These are phyloP conservation scores for Nibea albiflora DNA, from an alignment of 2,113 vertebrate genomes.

Conservation along the genomic window DNA sequence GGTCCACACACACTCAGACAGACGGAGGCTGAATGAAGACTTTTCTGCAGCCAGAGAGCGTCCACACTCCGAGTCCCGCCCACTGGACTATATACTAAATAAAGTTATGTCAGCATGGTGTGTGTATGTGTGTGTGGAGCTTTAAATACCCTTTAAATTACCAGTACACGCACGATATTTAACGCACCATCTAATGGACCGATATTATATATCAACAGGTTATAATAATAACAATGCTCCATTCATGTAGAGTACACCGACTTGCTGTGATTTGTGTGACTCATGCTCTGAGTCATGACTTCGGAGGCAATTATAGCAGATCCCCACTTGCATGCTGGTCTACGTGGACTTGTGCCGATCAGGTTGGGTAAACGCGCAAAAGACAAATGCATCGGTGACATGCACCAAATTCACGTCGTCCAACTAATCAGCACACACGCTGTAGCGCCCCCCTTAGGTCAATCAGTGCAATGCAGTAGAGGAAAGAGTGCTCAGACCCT, in stretches of 20 bases:
- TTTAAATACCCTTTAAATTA: background rate
- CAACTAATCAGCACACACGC: background rate
- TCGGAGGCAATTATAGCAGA: background rate
- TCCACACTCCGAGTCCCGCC: constrained; percentile 62
- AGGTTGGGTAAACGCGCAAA: background rate
- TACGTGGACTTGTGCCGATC: background rate
- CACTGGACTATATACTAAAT: constrained; percentile 54
- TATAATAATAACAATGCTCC: background rate
- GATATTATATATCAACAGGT: background rate
- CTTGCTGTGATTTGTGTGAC: constrained; percentile 18
- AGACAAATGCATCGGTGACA: background rate
- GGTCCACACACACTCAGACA: background rate
- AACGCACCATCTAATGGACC: background rate
- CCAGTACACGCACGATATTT: background rate
- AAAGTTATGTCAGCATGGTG: constrained; percentile 38
- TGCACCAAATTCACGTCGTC: background rate
- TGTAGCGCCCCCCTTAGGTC: constrained; percentile 26
- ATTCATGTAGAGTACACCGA: background rate
- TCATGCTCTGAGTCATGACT: constrained; percentile 26
- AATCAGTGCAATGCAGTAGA: background rate
- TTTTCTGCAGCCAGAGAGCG: constrained; percentile 34
- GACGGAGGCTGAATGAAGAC: constrained; percentile 50
- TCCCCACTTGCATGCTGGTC: background rate
- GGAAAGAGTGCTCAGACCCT: background rate
- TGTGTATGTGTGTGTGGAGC: background rate